Evolutionary conservation across 1,140 invertebrate species (phyloP).

Genomic region (Sminthurides bifidus): DNA sequence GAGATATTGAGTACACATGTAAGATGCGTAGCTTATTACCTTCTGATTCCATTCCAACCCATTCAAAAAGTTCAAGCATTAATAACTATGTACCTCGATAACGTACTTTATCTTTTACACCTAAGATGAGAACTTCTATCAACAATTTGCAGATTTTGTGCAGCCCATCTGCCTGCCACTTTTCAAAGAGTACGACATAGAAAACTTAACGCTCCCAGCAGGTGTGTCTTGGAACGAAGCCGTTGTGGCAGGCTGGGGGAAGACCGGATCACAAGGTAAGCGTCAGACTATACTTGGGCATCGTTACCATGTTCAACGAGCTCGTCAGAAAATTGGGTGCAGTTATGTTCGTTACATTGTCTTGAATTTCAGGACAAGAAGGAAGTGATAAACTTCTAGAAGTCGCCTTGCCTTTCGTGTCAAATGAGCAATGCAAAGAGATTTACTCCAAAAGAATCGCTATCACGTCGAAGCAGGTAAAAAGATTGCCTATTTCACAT

Average conservation of each 20-base stretch:
- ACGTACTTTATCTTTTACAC: too few species aligned
- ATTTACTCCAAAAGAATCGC: constrained; percentile 16
- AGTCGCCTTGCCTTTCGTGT: constrained; percentile 16
- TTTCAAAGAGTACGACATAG: constrained; percentile 19
- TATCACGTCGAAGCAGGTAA: constrained; percentile 20
- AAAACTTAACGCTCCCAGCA: background rate
- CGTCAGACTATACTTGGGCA: background rate
- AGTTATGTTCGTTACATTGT: background rate
- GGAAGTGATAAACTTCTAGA: constrained; percentile 18
- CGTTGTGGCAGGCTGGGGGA: constrained; percentile 27
- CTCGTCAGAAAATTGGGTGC: background rate
- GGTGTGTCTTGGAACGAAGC: background rate
- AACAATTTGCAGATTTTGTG: constrained; percentile 21
- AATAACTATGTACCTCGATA: too few species aligned
- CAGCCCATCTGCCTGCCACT: constrained; percentile 27
- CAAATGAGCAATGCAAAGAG: constrained; percentile 18
- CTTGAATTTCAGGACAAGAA: constrained; percentile 12
- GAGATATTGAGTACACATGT: constrained; percentile 32
- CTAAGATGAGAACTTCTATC: background rate
- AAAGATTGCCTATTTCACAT: background rate
- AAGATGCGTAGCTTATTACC: background rate
- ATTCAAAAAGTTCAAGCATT: background rate
- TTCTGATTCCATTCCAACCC: background rate
- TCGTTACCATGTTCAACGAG: background rate
- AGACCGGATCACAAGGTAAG: constrained; percentile 27